Base-by-base conservation (phyloP, 2,888 invertebrate species). In the Agrotis segetum region DNA sequence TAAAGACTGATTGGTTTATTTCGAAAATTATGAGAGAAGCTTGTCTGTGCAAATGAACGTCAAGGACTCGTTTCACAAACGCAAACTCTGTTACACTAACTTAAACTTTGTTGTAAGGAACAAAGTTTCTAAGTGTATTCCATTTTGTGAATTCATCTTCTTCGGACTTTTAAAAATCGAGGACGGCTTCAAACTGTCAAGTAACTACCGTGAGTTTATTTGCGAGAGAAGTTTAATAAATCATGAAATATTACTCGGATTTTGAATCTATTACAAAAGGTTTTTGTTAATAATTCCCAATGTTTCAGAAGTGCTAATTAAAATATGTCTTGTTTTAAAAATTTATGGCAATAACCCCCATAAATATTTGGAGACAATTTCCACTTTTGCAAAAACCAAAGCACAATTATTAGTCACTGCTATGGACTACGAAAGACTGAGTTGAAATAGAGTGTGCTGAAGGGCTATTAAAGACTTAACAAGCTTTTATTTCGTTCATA, bases 81-180 rank as follows among this genome's bases (percentile, higher is more conserved):
- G 66, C 52, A 71, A 83, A 83, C 83, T 85, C 67, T 58, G 82
- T 82, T 80, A 84, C 21, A 74, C 72, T 64, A 74, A 85, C 84
- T 80, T 61, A 69, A 84, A 84, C 81, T 85, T 82, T 79, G 69
- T 65, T 75, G 34, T 53, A 55, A 64, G 40, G 66, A 63, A 71
- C 72, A 71, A 77, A 82, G 83, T 58, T 82, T 77, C 44, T 68
- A 68, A 80, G 68, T 71, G 79, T 82, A 79, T 84, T 85, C 71
- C 74, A 71, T 85, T 83, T 76, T 83, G 71, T 53, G 73, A 84
- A 83, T 83, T 83, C 79, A 81, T 79, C 71, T 68, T 79, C 72
- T 75, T 75, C 67, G 47, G 60, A 72, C 52, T 79, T 81, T 75
- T 55, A 55, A 82, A 81, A 81, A 72, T 81, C 52, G 60, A 62